Percentiles rank a stretch among this genome's conserved stretches.
phyloP scores from a whole-genome alignment of 2,113 vertebrate species.

The Cromileptes altivelis region DNA sequence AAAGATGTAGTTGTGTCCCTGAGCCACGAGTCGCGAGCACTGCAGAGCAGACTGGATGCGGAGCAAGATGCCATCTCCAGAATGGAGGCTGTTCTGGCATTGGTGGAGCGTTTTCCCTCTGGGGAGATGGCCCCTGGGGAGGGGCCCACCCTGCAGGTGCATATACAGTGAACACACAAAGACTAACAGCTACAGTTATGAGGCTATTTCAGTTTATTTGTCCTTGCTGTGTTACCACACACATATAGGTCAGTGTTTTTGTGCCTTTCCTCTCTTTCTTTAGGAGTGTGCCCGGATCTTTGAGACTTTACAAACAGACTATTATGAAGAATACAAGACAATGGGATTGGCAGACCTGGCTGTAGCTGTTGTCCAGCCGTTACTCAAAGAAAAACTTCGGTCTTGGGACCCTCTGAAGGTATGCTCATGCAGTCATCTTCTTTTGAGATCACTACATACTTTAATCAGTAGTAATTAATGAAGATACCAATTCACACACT shows the following conservation, averaged over 20 bases:
- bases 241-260: neutral
- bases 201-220: neutral
- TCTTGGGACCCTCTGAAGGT: slow-evolving; percentile 96
- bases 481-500: neutral
- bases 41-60: slow-evolving; percentile 85
- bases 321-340: slow-evolving; percentile 94
- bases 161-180: neutral
- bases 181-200: neutral
- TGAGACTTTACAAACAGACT: slow-evolving; percentile 93
- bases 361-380: slow-evolving; percentile 93
- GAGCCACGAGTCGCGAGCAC: slow-evolving; percentile 90
- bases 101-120: slow-evolving; percentile 93
- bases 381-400: slow-evolving; percentile 93
- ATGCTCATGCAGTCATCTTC: neutral
- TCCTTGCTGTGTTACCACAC: slow-evolving; percentile 10
- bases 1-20: slow-evolving; percentile 94
- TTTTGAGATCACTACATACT: neutral
- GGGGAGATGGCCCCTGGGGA: slow-evolving; percentile 78
- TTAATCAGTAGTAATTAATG: neutral
- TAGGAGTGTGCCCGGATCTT: slow-evolving; percentile 92
- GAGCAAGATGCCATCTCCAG: slow-evolving; percentile 89
- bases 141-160: slow-evolving; percentile 76
- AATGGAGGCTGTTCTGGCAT: slow-evolving; percentile 91
- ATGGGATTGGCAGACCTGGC: slow-evolving; percentile 93
- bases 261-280: slow-evolving; percentile 16